Conservation (phyloP, 1,140 invertebrate species). For the Glossosoma conforme region DNA sequence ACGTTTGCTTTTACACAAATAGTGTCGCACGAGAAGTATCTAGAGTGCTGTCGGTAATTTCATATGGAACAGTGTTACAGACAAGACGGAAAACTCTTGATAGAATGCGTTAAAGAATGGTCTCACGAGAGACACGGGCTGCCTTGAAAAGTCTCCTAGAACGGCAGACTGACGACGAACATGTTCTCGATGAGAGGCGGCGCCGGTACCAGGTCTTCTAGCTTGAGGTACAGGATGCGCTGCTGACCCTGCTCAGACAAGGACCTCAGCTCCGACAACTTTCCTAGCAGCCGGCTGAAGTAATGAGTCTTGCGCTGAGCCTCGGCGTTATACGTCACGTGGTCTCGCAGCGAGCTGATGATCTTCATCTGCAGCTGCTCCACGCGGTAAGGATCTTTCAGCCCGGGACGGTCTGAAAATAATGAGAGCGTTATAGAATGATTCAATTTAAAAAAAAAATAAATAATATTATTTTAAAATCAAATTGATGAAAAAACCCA, state of each 20-base stretch:
- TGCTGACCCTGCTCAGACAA: constrained; percentile 90
- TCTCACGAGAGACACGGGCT: constrained; percentile 12
- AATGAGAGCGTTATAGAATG: constrained; percentile 25
- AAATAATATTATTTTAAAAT: not conserved
- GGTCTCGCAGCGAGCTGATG: constrained; percentile 86
- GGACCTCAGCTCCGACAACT: constrained; percentile 85
- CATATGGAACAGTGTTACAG: too few relatives aligned
- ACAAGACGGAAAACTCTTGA: too few relatives aligned
- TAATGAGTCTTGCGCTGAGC: constrained; percentile 85
- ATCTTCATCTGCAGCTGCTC: constrained; percentile 95
- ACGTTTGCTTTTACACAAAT: too few relatives aligned
- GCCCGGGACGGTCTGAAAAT: constrained; percentile 81
- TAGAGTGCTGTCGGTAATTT: constrained; percentile 3
- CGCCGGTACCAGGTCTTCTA: constrained; percentile 86
- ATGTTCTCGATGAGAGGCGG: constrained; percentile 91
- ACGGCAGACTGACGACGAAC: constrained; percentile 90
- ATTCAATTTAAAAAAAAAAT: not conserved
- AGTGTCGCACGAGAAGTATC: too few relatives aligned
- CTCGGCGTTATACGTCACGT: constrained; percentile 89
- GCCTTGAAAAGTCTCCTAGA: constrained; percentile 62
- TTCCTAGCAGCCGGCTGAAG: constrained; percentile 85
- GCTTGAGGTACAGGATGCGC: constrained; percentile 89
- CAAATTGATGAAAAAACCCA: not conserved
- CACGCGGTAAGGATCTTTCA: constrained; percentile 86
- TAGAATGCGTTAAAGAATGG: too few relatives aligned